Evolutionary conservation across 2,113 vertebrate genomes (phyloP).

Genomic region (Girardinichthys multiradiatus): DNA sequence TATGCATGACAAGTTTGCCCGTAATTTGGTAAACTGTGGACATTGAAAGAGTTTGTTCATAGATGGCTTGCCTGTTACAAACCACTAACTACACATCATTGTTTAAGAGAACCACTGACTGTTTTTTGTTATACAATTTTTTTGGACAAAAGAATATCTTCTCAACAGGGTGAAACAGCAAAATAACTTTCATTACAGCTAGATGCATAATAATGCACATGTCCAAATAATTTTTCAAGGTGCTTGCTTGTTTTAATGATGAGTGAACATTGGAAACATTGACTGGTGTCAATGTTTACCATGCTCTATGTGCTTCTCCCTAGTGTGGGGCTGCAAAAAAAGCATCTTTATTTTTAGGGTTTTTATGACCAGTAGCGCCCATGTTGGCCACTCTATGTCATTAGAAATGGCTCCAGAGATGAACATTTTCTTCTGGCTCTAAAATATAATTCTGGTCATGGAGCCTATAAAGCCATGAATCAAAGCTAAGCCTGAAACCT

Average conservation of each 20-base stretch:
- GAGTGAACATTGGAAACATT: conserved; percentile 35
- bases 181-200: neutral
- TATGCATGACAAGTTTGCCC: conserved; percentile 38
- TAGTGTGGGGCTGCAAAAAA: conserved; percentile 63
- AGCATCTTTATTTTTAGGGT: conserved; percentile 61
- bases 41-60: conserved; percentile 22
- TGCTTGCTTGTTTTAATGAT: conserved; percentile 37
- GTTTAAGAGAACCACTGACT: conserved; percentile 13
- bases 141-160: neutral
- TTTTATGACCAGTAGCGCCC: conserved; percentile 49
- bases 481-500: conserved; percentile 63
- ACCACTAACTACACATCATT: conserved; percentile 33
- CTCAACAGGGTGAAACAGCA: neutral
- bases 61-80: conserved; percentile 24
- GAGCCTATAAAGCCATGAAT: conserved; percentile 46
- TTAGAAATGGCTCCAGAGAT: conserved; percentile 59
- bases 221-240: conserved; percentile 29
- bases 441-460: conserved; percentile 45
- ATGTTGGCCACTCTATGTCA: conserved; percentile 61
- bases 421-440: conserved; percentile 59
- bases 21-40: conserved; percentile 55
- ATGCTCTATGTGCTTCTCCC: conserved; percentile 42
- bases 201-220: neutral
- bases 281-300: conserved; percentile 53
- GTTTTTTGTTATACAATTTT: conserved; percentile 3